These are phyloP conservation scores for Pseudochirops cupreus DNA, from an alignment of 2,797 vertebrate genomes.

Conservation along the genomic window DNA sequence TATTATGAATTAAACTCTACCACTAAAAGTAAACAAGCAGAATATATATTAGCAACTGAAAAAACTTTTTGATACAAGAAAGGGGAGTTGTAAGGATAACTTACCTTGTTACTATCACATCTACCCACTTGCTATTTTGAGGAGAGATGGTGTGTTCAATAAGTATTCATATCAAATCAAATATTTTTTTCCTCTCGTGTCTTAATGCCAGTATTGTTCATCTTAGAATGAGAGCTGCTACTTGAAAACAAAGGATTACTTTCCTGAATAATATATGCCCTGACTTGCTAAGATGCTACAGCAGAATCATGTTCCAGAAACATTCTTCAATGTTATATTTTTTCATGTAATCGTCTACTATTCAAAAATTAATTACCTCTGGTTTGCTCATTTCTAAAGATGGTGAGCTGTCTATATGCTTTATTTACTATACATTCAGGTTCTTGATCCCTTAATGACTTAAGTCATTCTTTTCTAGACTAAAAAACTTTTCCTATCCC, in stretches of 20 bases:
- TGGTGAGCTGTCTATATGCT: not conserved
- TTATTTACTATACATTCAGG: not conserved
- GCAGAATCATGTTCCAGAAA: not conserved
- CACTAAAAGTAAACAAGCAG: conserved; percentile 46
- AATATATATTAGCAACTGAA: conserved; percentile 46
- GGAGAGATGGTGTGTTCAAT: not conserved
- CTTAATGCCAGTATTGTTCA: not conserved
- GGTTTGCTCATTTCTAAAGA: conserved; percentile 18
- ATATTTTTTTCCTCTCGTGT: not conserved
- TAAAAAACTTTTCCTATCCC: conserved; percentile 32
- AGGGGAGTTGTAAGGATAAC: conserved; percentile 6
- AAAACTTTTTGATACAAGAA: conserved; percentile 20
- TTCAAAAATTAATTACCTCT: conserved; percentile 20
- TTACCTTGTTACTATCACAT: not conserved
- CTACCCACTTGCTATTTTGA: conserved; percentile 20
- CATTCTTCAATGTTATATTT: not conserved
- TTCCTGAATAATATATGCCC: not conserved
- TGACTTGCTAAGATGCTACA: not conserved
- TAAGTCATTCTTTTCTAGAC: conserved; percentile 33
- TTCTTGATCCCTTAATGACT: not conserved
- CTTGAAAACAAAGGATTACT: not conserved
- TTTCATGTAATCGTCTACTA: not conserved
- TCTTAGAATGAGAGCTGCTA: not conserved
- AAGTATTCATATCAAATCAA: not conserved
- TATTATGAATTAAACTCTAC: conserved; percentile 39